A percentile compares a stretch with the other conserved stretches of the same genome.
These are phyloP conservation scores for Probaryconus sp. DNA, from an alignment of 1,140 invertebrate genomes.

Conservation along the genomic window DNA sequence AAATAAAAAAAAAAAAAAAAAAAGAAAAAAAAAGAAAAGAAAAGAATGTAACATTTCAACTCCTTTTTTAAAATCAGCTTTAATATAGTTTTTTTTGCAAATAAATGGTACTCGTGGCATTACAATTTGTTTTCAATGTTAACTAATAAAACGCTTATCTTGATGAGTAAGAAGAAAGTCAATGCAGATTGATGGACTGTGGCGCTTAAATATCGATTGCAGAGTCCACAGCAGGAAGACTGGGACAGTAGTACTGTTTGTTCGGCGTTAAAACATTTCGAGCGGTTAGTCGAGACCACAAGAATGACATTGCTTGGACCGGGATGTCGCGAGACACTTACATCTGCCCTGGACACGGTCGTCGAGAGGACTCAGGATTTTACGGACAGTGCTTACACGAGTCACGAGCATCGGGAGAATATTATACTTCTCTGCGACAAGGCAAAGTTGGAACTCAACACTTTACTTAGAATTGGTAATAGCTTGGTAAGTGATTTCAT, in stretches of 20 bases:
- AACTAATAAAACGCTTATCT: too few species aligned
- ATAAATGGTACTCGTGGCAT: too few species aligned
- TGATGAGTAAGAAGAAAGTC: too few species aligned
- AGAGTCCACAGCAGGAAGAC: slow-evolving; percentile 79
- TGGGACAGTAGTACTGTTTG: slow-evolving; percentile 87
- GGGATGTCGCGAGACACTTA: slow-evolving; percentile 85
- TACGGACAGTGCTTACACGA: slow-evolving; percentile 99
- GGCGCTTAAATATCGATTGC: slow-evolving; percentile 1
- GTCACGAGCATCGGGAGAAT: slow-evolving; percentile 96
- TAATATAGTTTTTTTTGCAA: too few species aligned
- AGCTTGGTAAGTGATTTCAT: slow-evolving; percentile 84
- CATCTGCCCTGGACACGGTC: slow-evolving; percentile 90
- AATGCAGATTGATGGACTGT: too few species aligned
- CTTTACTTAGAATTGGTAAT: slow-evolving; percentile 89
- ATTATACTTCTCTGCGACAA: slow-evolving; percentile 94
- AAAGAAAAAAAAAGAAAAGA: too few species aligned
- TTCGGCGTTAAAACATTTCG: slow-evolving; percentile 88
- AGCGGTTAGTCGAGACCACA: slow-evolving; percentile 91
- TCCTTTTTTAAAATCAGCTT: too few species aligned
- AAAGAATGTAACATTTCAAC: too few species aligned
- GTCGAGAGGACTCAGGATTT: slow-evolving; percentile 98
- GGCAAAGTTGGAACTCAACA: slow-evolving; percentile 90
- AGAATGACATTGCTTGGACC: slow-evolving; percentile 82
- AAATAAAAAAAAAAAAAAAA: too few species aligned
- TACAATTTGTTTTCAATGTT: too few species aligned